These are phyloP conservation scores for Asbolus verrucosus DNA, from an alignment of 1,140 invertebrate species.

Conservation along the genomic window DNA sequence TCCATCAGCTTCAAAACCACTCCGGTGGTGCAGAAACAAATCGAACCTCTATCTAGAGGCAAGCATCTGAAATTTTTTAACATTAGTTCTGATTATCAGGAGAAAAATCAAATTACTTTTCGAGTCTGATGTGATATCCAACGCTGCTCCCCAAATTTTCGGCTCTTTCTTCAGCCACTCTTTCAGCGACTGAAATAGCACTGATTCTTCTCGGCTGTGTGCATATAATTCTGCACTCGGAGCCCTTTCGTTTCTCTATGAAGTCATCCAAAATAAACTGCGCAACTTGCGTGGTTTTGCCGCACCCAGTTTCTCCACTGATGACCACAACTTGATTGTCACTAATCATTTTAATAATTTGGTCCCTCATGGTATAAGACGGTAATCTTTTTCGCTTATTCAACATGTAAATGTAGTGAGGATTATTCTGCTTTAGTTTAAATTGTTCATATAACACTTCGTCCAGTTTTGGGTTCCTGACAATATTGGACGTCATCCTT, in stretches of 20 bases:
- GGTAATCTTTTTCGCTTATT: conserved; percentile 73
- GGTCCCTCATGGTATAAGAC: conserved; percentile 69
- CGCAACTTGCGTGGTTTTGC: conserved; percentile 89
- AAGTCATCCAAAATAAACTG: conserved; percentile 90
- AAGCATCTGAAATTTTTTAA: neutral
- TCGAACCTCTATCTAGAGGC: conserved; percentile 79
- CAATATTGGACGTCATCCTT: conserved; percentile 46
- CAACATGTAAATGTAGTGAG: conserved; percentile 69
- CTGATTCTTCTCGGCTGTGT: conserved; percentile 95
- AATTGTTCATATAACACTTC: conserved; percentile 58
- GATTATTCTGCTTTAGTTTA: conserved; percentile 51
- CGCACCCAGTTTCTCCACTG: conserved; percentile 89
- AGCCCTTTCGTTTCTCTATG: conserved; percentile 76
- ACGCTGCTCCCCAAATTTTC: conserved; percentile 81
- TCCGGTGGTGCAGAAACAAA: conserved; percentile 89
- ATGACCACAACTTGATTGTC: conserved; percentile 80
- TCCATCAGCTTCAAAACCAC: conserved; percentile 80
- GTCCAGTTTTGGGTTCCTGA: conserved; percentile 47
- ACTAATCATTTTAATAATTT: conserved; percentile 72
- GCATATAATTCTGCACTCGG: conserved; percentile 84
- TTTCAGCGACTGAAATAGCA: conserved; percentile 88
- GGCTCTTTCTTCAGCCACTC: conserved; percentile 85
- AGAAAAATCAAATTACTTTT: too few relatives aligned
- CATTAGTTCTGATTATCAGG: too few relatives aligned
- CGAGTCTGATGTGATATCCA: conserved; percentile 87